phyloP scores from a whole-genome alignment of 2,797 vertebrate genomes.

The Cossypha niveicapilla region DNA sequence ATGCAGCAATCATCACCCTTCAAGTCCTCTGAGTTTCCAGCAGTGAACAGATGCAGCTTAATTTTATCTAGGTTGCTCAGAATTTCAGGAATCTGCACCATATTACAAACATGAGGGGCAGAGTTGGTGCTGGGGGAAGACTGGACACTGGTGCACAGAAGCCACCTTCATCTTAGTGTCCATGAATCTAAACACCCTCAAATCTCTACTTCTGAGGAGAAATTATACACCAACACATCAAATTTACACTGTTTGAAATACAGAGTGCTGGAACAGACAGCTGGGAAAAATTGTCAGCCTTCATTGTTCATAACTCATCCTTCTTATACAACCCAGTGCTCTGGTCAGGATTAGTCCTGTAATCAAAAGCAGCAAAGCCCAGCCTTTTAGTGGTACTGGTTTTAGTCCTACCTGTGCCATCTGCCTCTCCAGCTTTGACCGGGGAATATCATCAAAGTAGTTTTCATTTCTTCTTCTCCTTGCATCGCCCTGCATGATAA shows the following conservation, averaged over 20 bases:
- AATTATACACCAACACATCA: background rate
- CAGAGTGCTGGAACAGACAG: background rate
- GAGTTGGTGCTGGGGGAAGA: background rate
- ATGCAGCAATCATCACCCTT: background rate
- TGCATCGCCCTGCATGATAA: constrained; percentile 99
- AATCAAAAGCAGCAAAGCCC: background rate
- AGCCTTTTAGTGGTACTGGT: background rate
- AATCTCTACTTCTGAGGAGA: background rate
- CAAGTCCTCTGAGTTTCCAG: background rate
- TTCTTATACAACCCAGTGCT: background rate
- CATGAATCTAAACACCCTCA: background rate
- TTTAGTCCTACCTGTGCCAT: constrained; percentile 95
- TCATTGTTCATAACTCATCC: background rate
- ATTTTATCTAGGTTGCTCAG: constrained; percentile 6
- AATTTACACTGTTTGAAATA: background rate
- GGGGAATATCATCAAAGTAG: constrained; percentile 98
- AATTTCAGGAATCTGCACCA: background rate
- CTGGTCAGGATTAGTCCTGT: background rate
- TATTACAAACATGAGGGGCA: background rate
- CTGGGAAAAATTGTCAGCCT: background rate
- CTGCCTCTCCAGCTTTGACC: constrained; percentile 98
- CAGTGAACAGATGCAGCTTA: background rate
- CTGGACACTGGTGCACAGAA: background rate
- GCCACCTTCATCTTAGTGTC: background rate
- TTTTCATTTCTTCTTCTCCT: constrained; percentile 96